Evolutionary conservation across 2,113 vertebrate genomes (phyloP).

Genomic region (Macrotis lagotis): DNA sequence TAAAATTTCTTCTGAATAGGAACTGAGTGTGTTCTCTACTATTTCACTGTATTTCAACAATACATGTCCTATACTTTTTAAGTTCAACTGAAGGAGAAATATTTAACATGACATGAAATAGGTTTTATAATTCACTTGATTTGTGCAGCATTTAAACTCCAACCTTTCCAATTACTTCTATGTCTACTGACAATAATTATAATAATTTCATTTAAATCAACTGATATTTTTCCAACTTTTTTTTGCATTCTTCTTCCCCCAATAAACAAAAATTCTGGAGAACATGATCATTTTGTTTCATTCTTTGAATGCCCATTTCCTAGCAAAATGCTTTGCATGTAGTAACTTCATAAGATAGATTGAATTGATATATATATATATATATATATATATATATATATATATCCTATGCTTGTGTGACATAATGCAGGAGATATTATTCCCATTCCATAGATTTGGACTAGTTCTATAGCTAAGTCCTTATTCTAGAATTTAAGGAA

Average conservation of each 20-base stretch:
- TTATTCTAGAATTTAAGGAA: not conserved
- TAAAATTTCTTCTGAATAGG: not conserved
- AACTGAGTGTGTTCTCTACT: not conserved
- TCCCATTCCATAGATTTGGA: not conserved
- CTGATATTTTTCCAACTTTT: not conserved
- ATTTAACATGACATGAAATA: not conserved
- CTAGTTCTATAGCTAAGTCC: too few relatives aligned
- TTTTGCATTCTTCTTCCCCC: not conserved
- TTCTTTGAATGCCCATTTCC: not conserved
- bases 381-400: too few relatives aligned
- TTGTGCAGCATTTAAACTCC: not conserved
- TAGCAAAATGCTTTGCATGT: not conserved
- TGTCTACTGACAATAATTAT: not conserved
- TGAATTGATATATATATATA: too few relatives aligned
- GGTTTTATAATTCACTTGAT: not conserved
- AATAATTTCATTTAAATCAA: not conserved
- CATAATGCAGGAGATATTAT: not conserved
- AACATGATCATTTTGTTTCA: not conserved
- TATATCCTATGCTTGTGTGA: not conserved
- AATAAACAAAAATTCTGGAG: not conserved
- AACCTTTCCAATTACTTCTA: not conserved
- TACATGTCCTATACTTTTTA: not conserved
- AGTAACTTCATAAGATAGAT: not conserved
- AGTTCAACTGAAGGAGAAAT: not conserved
- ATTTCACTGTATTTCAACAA: not conserved